phyloP scores from a whole-genome alignment of 1,140 invertebrate species.

The Homalodisca vitripennis region DNA sequence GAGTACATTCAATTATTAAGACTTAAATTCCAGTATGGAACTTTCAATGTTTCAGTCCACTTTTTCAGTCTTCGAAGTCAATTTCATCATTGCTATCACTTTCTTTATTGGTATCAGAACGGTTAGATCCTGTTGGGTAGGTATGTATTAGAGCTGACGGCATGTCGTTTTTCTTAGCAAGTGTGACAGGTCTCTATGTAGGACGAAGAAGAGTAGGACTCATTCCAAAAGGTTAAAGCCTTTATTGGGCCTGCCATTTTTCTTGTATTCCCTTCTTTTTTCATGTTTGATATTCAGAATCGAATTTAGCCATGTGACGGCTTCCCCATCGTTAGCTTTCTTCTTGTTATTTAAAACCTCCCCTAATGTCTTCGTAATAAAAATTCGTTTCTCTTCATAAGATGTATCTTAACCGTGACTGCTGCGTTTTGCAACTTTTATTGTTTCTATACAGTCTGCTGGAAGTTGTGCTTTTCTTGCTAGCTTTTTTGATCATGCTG shows the following conservation, averaged over 20 bases:
- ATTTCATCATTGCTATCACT: slow-evolving; percentile 8
- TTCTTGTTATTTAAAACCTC: slow-evolving; percentile 30
- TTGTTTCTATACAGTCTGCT: slow-evolving; percentile 29
- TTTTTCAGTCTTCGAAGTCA: background rate
- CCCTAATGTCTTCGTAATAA: slow-evolving; percentile 22
- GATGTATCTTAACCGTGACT: slow-evolving; percentile 27
- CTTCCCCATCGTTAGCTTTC: slow-evolving; percentile 11
- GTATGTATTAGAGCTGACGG: slow-evolving; percentile 35
- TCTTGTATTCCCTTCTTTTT: slow-evolving; percentile 22
- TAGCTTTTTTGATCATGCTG: slow-evolving; percentile 33
- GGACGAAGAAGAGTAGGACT: slow-evolving; percentile 27
- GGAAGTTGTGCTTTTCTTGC: slow-evolving; percentile 27
- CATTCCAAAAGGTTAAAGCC: slow-evolving; percentile 30
- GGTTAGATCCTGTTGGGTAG: slow-evolving; percentile 23
- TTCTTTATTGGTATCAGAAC: slow-evolving; percentile 5
- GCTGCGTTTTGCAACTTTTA: slow-evolving; percentile 25
- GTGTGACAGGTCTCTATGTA: slow-evolving; percentile 30
- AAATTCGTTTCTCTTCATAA: slow-evolving; percentile 30
- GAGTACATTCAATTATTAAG: too few species aligned
- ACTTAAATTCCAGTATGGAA: background rate
- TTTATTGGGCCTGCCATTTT: slow-evolving; percentile 31
- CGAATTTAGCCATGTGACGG: slow-evolving; percentile 33
- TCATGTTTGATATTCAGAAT: slow-evolving; percentile 30
- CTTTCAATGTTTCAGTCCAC: background rate
- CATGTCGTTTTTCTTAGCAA: slow-evolving; percentile 36